Base-by-base conservation (phyloP, 2,888 invertebrate genomes). In the Nephrocerus scutellatus region DNA sequence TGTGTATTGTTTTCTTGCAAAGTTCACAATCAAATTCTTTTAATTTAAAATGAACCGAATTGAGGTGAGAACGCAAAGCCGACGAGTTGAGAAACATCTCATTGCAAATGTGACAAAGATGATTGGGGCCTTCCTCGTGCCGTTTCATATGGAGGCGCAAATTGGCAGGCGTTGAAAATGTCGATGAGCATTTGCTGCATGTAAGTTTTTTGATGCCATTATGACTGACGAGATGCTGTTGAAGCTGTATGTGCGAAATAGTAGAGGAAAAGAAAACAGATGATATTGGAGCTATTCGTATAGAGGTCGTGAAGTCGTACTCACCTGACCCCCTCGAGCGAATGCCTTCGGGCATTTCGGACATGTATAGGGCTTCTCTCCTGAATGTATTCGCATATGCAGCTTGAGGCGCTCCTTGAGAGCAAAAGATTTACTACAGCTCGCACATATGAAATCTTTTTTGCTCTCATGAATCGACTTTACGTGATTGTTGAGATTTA, bases 1-100 rank as follows among this genome's bases (percentile, higher is more conserved):
- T 86, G 57, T 85, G 86, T 45, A 88, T 75, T 30, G 76, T 76
- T 57, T 87, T 85, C 54, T 83, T 80, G 60, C 89, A 90, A 40
- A 89, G 76, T 3, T 80, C 77, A 63, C 89, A 90, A 48, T 82
- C 77, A 53, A 86, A 82, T 16, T 83, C 79, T 48, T 80, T 79
- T 3, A 79, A 70, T 39, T 84, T 84, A 20, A 74, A 77, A 55
- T 89, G 89, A 51, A 78, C 76, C 52, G 84, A 80, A 51, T 79
- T 78, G 19, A 87, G 71, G 60, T 89, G 89, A 45, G 85, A 79
- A 50, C 56, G 55, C 39, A 89, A 66, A 1, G 83, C 82, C 57
- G 84, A 82, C 6, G 82, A 73, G 4, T 84, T 74, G 26, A 82
- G 72, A 60, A 88, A 89, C 19, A 79, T 77, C 53, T 84, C 83